These are phyloP conservation scores for Zaprionus vittiger DNA, from an alignment of 1,140 invertebrate genomes.

Conservation along the genomic window DNA sequence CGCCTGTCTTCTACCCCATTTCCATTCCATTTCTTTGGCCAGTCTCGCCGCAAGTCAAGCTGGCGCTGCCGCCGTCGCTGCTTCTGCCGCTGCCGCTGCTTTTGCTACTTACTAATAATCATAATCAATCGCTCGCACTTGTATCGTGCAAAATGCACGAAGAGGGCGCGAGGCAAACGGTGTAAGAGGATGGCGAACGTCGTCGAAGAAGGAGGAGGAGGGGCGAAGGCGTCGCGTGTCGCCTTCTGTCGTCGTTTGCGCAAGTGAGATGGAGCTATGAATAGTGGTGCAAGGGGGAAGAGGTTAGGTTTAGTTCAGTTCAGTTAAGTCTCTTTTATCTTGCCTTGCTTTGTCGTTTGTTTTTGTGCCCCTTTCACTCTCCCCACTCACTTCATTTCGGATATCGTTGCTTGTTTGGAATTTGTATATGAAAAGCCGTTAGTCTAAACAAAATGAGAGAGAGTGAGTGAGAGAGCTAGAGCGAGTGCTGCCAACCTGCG, in stretches of 20 bases:
- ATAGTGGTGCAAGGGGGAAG: conserved; percentile 32
- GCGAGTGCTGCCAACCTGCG: conserved; percentile 49
- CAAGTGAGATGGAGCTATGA: conserved; percentile 45
- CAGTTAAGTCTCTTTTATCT: conserved; percentile 63
- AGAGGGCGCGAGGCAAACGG: conserved; percentile 19
- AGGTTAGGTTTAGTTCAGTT: conserved; percentile 27
- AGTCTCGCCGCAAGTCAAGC: conserved; percentile 50
- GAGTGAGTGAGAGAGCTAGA: background rate
- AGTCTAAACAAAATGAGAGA: conserved; percentile 39
- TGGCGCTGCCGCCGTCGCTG: conserved; percentile 33
- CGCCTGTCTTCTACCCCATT: conserved; percentile 52
- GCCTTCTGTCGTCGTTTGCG: conserved; percentile 6
- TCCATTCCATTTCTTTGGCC: conserved; percentile 41
- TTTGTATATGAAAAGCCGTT: conserved; percentile 61
- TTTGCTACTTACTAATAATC: conserved; percentile 79
- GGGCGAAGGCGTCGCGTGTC: conserved; percentile 38
- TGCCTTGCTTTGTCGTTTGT: conserved; percentile 68
- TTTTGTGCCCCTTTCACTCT: conserved; percentile 54
- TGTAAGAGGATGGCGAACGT: background rate
- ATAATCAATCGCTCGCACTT: conserved; percentile 82
- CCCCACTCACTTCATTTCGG: conserved; percentile 24
- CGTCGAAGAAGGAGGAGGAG: background rate
- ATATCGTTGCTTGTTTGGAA: conserved; percentile 37
- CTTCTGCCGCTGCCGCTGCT: conserved; percentile 2
- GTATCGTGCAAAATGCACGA: conserved; percentile 66